Evolutionary conservation across 2,888 invertebrate species (phyloP), one percentile per base, ranked within the genome.

Genomic region (Dendrolimus pini): DNA sequence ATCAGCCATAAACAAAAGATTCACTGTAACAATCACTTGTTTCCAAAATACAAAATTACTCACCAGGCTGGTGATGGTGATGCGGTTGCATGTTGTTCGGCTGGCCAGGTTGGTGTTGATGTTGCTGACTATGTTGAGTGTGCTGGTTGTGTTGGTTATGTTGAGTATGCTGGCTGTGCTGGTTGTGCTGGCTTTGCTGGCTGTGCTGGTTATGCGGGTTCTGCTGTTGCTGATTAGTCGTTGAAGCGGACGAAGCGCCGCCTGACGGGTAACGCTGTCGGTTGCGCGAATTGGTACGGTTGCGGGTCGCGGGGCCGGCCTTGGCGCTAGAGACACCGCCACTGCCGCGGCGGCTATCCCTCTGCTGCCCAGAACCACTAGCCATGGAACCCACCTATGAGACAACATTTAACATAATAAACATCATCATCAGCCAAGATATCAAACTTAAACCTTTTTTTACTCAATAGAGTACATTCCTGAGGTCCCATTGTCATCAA

Each of bases 341-440:
- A 70, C 82, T 82, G 63, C 83, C 75, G 65, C 87, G 88, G 12
- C 87, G 75, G 57, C 80, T 73, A 63, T 85, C 85, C 6, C 87
- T 81, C 68, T 77, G 80, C 65, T 78, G 78, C 2, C 78, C 84
- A 0, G 85, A 83, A 7, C 85, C 82, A 55, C 82, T 65, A 41
- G 84, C 81, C 53, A 81, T 76, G 1, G 75, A 74, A 14, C 85
- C 83, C 58, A 74, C 85, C 87, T 77, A 77, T 64, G 62, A 41
- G 7, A 10, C 14, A 52, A 12, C 1, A 13, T 14, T 12, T 12
- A 52, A n/a, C 1, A 52, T 52, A 52, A 59, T 57, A 58, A 61
- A 55, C 52, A 63, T 56, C 18, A 18, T 18, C 18, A 18, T 18
- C 18, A 18, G 18, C 18, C 18, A 18, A 18, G 18, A 18, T 18